These are phyloP conservation scores for Azemiops feae DNA, from an alignment of 2,113 vertebrate genomes.

Conservation along the genomic window DNA sequence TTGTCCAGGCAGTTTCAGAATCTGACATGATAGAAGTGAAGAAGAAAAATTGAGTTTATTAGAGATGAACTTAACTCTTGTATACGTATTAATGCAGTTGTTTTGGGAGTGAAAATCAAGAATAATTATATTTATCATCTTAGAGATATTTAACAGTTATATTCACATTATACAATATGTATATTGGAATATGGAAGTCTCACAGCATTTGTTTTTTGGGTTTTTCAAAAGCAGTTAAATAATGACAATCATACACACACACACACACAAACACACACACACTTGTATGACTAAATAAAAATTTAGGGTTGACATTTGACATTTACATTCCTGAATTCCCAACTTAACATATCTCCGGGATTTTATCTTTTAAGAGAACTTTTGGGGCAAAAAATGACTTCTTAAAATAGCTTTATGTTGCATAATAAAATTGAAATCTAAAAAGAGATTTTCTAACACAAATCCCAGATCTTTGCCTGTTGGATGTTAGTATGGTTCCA, in stretches of 20 bases:
- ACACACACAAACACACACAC: neutral
- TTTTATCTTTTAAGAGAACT: neutral
- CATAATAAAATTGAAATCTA: slow-evolving; percentile 47
- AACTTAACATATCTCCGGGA: neutral
- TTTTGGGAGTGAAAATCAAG: neutral
- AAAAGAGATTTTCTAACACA: slow-evolving; percentile 39
- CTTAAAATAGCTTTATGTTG: neutral
- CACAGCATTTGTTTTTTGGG: neutral
- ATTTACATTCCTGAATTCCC: neutral
- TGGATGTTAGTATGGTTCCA: slow-evolving; percentile 48
- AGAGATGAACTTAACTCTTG: neutral
- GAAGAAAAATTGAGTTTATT: neutral
- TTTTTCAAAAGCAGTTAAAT: neutral
- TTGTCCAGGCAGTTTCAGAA: neutral
- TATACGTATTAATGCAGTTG: neutral
- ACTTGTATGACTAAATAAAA: neutral
- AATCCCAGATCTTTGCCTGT: slow-evolving; percentile 52
- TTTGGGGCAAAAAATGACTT: neutral
- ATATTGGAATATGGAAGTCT: neutral
- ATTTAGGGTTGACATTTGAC: neutral
- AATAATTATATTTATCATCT: neutral
- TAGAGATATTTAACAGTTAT: neutral
- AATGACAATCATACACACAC: neutral
- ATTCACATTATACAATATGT: neutral
- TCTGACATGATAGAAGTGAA: neutral